Percentiles rank a stretch among this genome's conserved stretches.
These are phyloP conservation scores for Acleris emargana DNA, from an alignment of 2,888 invertebrate species.

Conservation along the genomic window DNA sequence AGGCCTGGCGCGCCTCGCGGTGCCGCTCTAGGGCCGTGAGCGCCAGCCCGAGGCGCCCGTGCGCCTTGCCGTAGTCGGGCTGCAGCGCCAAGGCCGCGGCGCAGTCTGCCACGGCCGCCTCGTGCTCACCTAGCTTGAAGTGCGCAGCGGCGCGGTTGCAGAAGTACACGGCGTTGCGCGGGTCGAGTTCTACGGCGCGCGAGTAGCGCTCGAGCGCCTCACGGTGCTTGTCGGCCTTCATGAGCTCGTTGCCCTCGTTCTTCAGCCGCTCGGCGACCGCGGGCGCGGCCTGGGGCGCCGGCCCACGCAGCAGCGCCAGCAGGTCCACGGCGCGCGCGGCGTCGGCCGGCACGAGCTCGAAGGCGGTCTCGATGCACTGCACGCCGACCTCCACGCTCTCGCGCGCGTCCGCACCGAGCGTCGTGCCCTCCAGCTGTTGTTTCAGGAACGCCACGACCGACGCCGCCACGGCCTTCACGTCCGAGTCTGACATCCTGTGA, in stretches of 20 bases:
- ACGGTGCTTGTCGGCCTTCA: conserved; percentile 91
- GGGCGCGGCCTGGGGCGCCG: conserved; percentile 85
- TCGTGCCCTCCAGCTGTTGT: conserved; percentile 78
- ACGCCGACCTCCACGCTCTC: conserved; percentile 96
- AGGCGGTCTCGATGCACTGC: conserved; percentile 97
- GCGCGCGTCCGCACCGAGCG: conserved; percentile 72
- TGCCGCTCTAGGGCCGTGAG: conserved; percentile 92
- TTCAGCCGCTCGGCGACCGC: conserved; percentile 90
- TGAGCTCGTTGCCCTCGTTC: conserved; percentile 93
- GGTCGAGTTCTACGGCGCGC: conserved; percentile 94
- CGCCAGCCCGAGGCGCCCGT: conserved; percentile 95
- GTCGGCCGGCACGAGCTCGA: conserved; percentile 85
- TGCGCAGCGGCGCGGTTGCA: conserved; percentile 98
- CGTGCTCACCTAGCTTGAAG: conserved; percentile 93
- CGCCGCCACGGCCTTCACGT: conserved; percentile 77
- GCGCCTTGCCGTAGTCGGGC: conserved; percentile 96
- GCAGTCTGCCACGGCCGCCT: conserved; percentile 95
- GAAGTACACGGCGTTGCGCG: conserved; percentile 96
- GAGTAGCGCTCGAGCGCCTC: conserved; percentile 94
- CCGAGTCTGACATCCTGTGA: conserved; percentile 59
- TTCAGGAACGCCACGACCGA: conserved; percentile 84
- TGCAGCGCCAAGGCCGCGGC: conserved; percentile 94
- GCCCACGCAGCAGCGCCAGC: conserved; percentile 59
- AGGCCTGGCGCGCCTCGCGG: conserved; percentile 93
- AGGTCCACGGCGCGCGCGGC: conserved; percentile 63